Evolutionary conservation across 1,140 invertebrate species (phyloP), one percentile per base, ranked within the genome.

Genomic region (Drosophila sucinea): DNA sequence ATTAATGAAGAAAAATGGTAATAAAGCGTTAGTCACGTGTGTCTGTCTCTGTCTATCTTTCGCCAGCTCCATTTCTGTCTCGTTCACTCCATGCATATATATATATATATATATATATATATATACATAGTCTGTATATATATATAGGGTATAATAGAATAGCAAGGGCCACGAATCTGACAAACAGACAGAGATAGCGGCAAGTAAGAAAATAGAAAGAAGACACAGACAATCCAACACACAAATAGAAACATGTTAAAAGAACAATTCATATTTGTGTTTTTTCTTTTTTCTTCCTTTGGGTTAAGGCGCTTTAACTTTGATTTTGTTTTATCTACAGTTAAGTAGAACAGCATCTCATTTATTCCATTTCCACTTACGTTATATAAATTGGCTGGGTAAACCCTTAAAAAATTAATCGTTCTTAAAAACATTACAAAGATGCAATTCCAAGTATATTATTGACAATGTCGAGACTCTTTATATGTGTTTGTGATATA

Each of bases 1-100:
- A 86, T 86, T 86, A 86, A 86, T 86, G 83, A 86, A 86, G 83
- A 86, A 86, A 86, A 87, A 86, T 86, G 83, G 83, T 86, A 86
- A 86, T 86, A 86, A 86, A 86, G 79, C 83, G 83, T 80, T 87
- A 87, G 83, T 86, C 83, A 86, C 83, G 83, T 86, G 83, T 86
- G 56, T 77, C 70, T 70, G 65, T 63, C 67, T 41, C 56, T 67
- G 29, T 38, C 44, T 41, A 10, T 30, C 38, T 33, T 10, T 11
- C 8, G 27, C 62, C 38, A 11, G 10, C 60, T 51, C 7, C 47
- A 55, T 51, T 1, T 4, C 23, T 23, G 23, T 32, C 11, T 17
- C 1, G 27, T 51, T 51, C 44, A 51, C 44, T 47, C 44, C 6
- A 47, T 17, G 23, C 7, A 47, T 23, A 44, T 44, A 44, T 17